Conservation (phyloP, 2,888 invertebrate genomes). For the Clostera curtula region DNA sequence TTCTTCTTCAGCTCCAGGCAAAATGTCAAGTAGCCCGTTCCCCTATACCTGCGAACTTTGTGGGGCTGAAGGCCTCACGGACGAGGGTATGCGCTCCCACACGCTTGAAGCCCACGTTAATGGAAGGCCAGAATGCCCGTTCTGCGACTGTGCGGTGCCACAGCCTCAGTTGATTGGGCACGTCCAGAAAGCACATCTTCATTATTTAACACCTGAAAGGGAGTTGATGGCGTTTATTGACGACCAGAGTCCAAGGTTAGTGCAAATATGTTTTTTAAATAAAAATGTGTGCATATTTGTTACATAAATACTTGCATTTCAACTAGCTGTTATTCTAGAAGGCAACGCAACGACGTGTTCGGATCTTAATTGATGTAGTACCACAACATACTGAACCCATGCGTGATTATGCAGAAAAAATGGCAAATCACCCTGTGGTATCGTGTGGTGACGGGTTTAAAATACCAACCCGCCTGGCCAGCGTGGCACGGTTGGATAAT, state of each 20-base stretch:
- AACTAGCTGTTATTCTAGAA: too few species aligned
- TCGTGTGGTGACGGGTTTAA: too few species aligned
- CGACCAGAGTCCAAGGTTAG: conserved; percentile 77
- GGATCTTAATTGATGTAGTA: too few species aligned
- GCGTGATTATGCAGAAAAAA: too few species aligned
- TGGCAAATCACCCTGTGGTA: too few species aligned
- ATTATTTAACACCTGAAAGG: conserved; percentile 86
- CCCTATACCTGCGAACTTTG: conserved; percentile 86
- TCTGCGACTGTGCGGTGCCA: conserved; percentile 85
- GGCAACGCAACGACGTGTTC: too few species aligned
- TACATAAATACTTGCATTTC: too few species aligned
- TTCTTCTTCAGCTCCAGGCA: conserved; percentile 13
- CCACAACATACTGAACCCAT: too few species aligned
- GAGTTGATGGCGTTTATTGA: conserved; percentile 87
- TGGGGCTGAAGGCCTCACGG: conserved; percentile 86
- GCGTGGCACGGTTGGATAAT: too few species aligned
- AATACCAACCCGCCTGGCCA: too few species aligned
- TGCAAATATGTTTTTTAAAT: conserved; percentile 1
- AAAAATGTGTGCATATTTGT: too few species aligned
- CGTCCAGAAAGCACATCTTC: conserved; percentile 89
- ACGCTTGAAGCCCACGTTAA: conserved; percentile 86
- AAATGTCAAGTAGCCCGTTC: conserved; percentile 63
- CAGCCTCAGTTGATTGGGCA: conserved; percentile 85
- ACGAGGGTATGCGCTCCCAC: conserved; percentile 86
- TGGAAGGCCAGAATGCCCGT: conserved; percentile 86